Evolutionary conservation across 2,888 invertebrate genomes (phyloP), one percentile per base, ranked within the genome.

Genomic region (Dryomyza anilis): DNA sequence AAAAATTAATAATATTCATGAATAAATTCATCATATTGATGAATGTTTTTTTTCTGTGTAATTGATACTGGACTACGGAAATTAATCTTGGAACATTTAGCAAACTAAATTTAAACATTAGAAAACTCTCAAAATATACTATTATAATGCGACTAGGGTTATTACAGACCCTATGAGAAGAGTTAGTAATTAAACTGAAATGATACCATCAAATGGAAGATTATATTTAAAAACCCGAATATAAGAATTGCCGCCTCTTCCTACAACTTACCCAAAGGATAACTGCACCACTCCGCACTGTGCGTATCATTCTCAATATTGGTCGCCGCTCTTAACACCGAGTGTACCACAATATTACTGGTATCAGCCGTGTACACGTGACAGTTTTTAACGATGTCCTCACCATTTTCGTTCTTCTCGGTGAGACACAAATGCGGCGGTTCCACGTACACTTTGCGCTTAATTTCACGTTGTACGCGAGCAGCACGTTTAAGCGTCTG

Each of bases 231-330:
- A 39, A 16, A 48, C 16, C 23, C 46, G 19, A 46, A 4, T 21
- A 46, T 23, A 46, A 46, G 3, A 4, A 14, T 12, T n/a, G 7
- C 30, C 1, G n/a, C 8, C 33, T 12, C 7, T 55, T 14, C 7
- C 14, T 5, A 14, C 19, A 71, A 80, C 79, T 83, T 83, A 85
- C 87, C 85, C 70, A 89, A 79, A 3, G 88, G 87, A 83, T 91
- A 92, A 67, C 87, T 87, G 81, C 92, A 93, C 87, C 89, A 90
- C 64, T 85, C 85, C 0, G 76, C 79, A 33, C 76, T 78, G 45
- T 83, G 80, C 0, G 82, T 82, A 29, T 78, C 79, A 60, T 79
- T 79, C 27, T 84, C 79, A 36, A 81, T 71, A 67, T 83, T 83
- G 25, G 82, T 77, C 0, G 86, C 84, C 3, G 86, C 85, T n/a